Base-by-base conservation (phyloP, 2,113 vertebrate genomes). In the Aramus guarauna region DNA sequence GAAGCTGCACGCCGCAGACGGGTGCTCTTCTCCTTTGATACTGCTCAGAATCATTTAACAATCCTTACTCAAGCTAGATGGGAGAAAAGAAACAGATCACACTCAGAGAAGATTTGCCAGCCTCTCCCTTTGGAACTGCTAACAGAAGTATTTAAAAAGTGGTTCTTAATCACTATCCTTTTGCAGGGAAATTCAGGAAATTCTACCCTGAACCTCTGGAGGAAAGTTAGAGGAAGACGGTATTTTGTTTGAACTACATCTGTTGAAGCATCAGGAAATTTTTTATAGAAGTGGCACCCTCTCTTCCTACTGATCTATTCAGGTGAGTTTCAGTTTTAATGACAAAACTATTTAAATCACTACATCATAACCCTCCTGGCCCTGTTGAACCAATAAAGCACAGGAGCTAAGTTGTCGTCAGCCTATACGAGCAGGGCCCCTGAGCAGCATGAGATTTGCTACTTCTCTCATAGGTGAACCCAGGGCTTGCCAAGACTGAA, bases 11-110 rank as follows among this genome's bases (percentile, higher is more conserved):
- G 1, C 68, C 0, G 0, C 62, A 87, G 39, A 85, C 1, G 4
- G 18, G 36, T 91, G 77, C 84, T 93, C 52, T 53, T 69, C 92
- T 95, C 43, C 84, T 94, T 60, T 90, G 71, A 66, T 94, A 58
- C 62, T 76, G 45, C 92, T 94, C 66, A 90, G 77, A 87, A 76
- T 66, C 34, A 48, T 55, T 81, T 84, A 86, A 63, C 37, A 81
- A 59, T 71, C 78, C 74, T 93, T 59, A 76, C 92, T 96, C 71
- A 88, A 56, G 74, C 37, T 76, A 79, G 30, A 92, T 27, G 45
- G 39, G 39, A 93, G 66, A 68, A 79, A 58, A 88, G 77, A 88
- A 93, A 69, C 5, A 30, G 52, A 64, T 76, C 27, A n/a, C 8
- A 26, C 17, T 85, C 27, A 45, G 29, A 69, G 26, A 77, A 80